Percentiles rank a stretch among this genome's conserved stretches.
Conservation (phyloP, 2,113 vertebrate genomes). For the Gnathonemus echidnorhynchus region DNA sequence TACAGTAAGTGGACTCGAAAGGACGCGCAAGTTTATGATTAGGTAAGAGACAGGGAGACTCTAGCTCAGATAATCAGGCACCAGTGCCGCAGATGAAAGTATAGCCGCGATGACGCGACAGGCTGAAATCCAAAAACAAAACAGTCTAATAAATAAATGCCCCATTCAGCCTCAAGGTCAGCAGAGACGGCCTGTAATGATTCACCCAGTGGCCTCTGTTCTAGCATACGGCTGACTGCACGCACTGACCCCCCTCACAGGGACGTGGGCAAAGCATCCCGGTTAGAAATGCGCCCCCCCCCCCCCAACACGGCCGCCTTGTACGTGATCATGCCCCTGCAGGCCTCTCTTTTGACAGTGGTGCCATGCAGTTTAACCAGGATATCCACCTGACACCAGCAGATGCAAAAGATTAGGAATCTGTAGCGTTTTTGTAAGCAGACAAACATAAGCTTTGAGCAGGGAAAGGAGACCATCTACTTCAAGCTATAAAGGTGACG, state of each 20-base stretch:
- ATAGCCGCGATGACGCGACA: background rate
- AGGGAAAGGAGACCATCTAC: background rate
- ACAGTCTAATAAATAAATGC: background rate
- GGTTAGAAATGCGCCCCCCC: background rate
- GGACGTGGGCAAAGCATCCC: background rate
- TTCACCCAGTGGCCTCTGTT: background rate
- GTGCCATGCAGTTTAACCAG: background rate
- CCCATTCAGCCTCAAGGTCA: background rate
- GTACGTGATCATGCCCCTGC: background rate
- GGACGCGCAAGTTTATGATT: background rate
- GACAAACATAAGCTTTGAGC: background rate
- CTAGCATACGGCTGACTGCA: background rate
- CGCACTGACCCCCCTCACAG: background rate
- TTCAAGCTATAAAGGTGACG: background rate
- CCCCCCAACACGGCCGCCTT: background rate
- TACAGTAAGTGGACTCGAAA: constrained; percentile 28
- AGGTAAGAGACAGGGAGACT: background rate
- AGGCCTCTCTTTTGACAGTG: background rate
- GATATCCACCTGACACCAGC: background rate
- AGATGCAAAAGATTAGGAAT: background rate
- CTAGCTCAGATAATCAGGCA: background rate
- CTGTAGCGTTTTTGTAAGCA: background rate
- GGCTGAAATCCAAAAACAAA: background rate
- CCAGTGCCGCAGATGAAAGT: background rate
- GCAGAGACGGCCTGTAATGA: constrained; percentile 4